phyloP scores from a whole-genome alignment of 2,888 invertebrate genomes.

The Drosophila gaucha region DNA sequence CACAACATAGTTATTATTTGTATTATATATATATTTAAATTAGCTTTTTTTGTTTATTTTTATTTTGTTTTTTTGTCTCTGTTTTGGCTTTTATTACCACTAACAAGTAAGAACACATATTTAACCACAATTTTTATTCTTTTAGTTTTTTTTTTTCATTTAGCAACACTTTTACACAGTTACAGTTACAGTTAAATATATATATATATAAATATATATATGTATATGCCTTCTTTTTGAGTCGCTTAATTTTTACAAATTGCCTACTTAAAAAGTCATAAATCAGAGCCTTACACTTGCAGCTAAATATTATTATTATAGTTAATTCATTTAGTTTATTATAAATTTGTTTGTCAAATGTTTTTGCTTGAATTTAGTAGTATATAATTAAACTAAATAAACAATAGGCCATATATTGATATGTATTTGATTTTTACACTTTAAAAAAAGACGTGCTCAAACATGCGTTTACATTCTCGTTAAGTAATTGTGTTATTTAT shows the following conservation, averaged over 20 bases:
- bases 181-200: slow-evolving; percentile 28
- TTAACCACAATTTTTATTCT: slow-evolving; percentile 73
- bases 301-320: slow-evolving; percentile 41
- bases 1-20: slow-evolving; percentile 49
- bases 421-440: slow-evolving; percentile 84
- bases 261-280: slow-evolving; percentile 75
- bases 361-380: slow-evolving; percentile 12
- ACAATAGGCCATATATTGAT: slow-evolving; percentile 84
- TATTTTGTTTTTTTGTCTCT: slow-evolving; percentile 32
- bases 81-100: slow-evolving; percentile 69
- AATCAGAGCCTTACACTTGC: slow-evolving; percentile 66
- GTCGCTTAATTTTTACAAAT: slow-evolving; percentile 71
- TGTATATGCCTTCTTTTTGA: slow-evolving; percentile 30
- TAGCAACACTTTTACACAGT: slow-evolving; percentile 38
- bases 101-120: slow-evolving; percentile 82
- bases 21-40: slow-evolving; percentile 23
- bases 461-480: slow-evolving; percentile 44
- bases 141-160: slow-evolving; percentile 30
- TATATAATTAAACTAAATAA: slow-evolving; percentile 76
- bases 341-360: slow-evolving; percentile 10
- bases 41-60: slow-evolving; percentile 15
- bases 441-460: slow-evolving; percentile 73
- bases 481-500: slow-evolving; percentile 36
- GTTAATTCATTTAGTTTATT: slow-evolving; percentile 24
- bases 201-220: slow-evolving; percentile 6